Percentiles rank a stretch among this genome's conserved stretches.
Conservation (phyloP, 2,797 vertebrate species). For the Masticophis lateralis region DNA sequence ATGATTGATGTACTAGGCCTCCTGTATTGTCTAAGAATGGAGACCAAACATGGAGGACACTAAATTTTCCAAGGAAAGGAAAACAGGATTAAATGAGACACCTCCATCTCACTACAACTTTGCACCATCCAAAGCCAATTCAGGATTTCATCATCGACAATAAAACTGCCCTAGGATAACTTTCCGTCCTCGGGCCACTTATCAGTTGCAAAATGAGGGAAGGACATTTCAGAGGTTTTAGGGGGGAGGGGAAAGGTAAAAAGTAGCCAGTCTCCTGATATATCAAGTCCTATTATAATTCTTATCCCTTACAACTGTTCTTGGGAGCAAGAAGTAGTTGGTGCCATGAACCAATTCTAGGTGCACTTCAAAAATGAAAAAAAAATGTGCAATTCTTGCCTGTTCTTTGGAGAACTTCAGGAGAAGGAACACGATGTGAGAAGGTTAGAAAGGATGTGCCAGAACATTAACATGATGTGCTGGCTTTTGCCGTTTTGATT, state of each 20-base stretch:
- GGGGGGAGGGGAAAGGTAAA: not conserved
- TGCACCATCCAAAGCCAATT: not conserved
- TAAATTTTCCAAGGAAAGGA: not conserved
- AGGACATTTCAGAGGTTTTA: not conserved
- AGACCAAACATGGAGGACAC: fast-evolving
- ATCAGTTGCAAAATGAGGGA: not conserved
- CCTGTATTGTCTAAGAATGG: fast-evolving
- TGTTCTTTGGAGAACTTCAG: not conserved
- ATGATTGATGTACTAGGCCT: too few relatives aligned
- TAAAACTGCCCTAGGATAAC: not conserved
- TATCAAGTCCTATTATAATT: not conserved
- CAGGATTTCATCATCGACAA: not conserved
- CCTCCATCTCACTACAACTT: not conserved
- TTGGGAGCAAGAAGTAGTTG: not conserved
- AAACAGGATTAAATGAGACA: not conserved
- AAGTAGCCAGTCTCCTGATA: not conserved
- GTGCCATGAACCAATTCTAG: not conserved
- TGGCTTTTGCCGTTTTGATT: not conserved
- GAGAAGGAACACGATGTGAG: not conserved
- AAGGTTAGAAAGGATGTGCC: not conserved
- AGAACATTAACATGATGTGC: not conserved
- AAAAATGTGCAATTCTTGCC: not conserved
- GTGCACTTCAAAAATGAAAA: not conserved
- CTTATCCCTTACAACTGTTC: not conserved
- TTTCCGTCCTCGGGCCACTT: not conserved